These are phyloP conservation scores for Porites cylindrica DNA, from an alignment of 92 coral and sea anemone genomes.

Conservation along the genomic window DNA sequence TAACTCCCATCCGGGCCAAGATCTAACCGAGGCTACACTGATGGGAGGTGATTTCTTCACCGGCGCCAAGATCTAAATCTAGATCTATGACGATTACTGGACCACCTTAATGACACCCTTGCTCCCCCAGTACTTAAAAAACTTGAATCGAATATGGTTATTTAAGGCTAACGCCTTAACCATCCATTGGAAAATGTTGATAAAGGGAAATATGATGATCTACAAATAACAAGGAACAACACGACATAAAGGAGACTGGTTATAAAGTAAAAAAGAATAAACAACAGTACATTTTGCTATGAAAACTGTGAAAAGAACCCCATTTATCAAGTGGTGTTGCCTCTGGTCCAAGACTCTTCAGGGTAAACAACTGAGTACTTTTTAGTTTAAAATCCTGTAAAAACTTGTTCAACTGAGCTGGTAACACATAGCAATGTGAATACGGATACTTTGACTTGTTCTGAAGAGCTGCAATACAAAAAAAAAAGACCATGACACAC, in stretches of 20 bases:
- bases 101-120: no score
- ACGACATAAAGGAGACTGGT: background rate
- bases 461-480: slow-evolving; percentile 52
- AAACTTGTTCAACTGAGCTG: slow-evolving; percentile 39
- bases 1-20: no score
- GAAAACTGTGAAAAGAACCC: slow-evolving; percentile 5
- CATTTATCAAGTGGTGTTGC: slow-evolving; percentile 30
- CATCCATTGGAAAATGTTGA: no score
- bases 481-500: background rate
- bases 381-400: background rate
- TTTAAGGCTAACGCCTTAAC: no score
- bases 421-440: slow-evolving; percentile 62
- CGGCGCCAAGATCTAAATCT: no score
- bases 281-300: background rate
- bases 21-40: no score
- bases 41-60: no score
- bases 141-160: no score
- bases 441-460: slow-evolving; percentile 44
- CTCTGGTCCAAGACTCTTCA: slow-evolving; percentile 38
- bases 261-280: background rate
- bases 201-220: no score
- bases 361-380: slow-evolving; percentile 13
- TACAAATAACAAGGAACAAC: no score
- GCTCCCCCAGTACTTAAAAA: no score
- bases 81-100: no score